These are phyloP conservation scores for Apis cerana DNA, from an alignment of 1,140 invertebrate genomes.

Conservation along the genomic window DNA sequence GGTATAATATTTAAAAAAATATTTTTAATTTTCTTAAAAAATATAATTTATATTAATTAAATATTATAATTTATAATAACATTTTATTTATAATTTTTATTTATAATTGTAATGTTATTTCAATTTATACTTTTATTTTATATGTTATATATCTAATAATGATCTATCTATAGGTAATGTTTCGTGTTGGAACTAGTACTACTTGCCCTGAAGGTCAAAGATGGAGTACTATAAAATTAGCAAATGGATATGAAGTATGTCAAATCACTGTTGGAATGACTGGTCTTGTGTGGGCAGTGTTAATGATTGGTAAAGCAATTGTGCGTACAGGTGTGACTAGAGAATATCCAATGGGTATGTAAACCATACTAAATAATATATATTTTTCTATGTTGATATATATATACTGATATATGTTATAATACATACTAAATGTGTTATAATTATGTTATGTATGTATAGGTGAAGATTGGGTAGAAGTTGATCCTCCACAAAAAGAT, in stretches of 20 bases:
- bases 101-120: not conserved
- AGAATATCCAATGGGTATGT: conserved; percentile 86
- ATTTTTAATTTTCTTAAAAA: conserved; percentile 16
- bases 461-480: conserved; percentile 90
- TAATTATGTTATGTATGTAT: conserved; percentile 50
- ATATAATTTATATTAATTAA: not conserved
- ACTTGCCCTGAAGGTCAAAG: conserved; percentile 91
- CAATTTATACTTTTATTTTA: not conserved
- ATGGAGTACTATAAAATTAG: conserved; percentile 90
- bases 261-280: conserved; percentile 92
- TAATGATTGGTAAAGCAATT: conserved; percentile 90
- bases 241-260: conserved; percentile 89
- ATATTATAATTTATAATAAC: not conserved
- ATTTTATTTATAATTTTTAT: not conserved
- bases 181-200: conserved; percentile 88
- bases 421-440: not conserved
- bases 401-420: conserved; percentile 20
- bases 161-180: conserved; percentile 86
- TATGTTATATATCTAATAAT: not conserved
- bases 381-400: not conserved
- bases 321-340: conserved; percentile 89
- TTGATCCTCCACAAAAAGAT: conserved; percentile 87
- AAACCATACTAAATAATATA: not conserved
- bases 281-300: conserved; percentile 92
- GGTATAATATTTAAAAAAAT: conserved; percentile 78